phyloP scores from a whole-genome alignment of 2,888 invertebrate genomes.

The Agrochola litura region DNA sequence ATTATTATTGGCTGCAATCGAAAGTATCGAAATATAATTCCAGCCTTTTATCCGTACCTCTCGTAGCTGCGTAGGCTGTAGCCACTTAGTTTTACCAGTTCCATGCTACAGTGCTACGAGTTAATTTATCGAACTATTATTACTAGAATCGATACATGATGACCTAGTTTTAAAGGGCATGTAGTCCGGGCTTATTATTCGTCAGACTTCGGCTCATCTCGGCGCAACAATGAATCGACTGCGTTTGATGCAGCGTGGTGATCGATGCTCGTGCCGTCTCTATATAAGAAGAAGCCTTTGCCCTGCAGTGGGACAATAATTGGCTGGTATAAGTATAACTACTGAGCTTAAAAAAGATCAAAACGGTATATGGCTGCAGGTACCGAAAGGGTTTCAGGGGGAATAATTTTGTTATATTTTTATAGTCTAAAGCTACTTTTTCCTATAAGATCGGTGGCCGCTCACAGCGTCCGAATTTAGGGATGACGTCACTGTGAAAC shows the following conservation, averaged over 20 bases:
- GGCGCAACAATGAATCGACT: background rate
- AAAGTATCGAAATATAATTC: no score
- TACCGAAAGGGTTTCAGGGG: no score
- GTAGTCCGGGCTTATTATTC: constrained; percentile 8
- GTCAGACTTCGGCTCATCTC: background rate
- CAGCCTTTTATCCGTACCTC: constrained; percentile 7
- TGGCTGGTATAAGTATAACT: no score
- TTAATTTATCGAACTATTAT: background rate
- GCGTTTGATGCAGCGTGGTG: background rate
- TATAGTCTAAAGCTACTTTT: no score
- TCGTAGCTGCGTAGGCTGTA: constrained; percentile 7
- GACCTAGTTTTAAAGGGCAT: constrained; percentile 5
- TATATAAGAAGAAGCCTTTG: background rate
- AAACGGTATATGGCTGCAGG: background rate
- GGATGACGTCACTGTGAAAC: no score
- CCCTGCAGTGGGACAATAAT: no score
- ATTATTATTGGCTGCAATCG: no score
- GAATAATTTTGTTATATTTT: no score
- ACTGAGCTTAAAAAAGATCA: background rate
- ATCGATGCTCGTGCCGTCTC: background rate
- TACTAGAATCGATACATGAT: constrained; percentile 8
- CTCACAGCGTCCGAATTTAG: no score
- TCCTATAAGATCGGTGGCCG: no score
- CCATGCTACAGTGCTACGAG: background rate
- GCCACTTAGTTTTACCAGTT: background rate